phyloP scores from a whole-genome alignment of 1,140 invertebrate genomes.

The Lasaia peninsularis region DNA sequence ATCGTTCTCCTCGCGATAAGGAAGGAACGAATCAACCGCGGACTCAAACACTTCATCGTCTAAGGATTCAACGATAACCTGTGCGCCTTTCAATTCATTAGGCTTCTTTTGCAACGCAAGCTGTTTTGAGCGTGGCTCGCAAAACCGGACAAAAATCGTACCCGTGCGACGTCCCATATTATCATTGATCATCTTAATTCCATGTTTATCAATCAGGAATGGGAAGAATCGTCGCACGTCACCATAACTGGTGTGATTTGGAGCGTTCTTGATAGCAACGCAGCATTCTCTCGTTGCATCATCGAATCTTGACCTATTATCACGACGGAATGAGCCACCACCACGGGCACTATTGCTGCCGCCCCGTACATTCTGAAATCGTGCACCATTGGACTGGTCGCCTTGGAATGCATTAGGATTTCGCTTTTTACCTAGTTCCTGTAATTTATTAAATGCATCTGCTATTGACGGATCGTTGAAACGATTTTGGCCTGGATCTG shows the following conservation, averaged over 20 bases:
- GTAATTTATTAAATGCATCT: slow-evolving; percentile 67
- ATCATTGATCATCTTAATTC: slow-evolving; percentile 91
- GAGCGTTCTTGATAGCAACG: slow-evolving; percentile 84
- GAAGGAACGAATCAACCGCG: slow-evolving; percentile 80
- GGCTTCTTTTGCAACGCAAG: slow-evolving; percentile 82
- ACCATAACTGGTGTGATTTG: slow-evolving; percentile 82
- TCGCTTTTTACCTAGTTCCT: slow-evolving; percentile 78
- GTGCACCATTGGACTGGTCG: slow-evolving; percentile 41
- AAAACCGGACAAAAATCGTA: slow-evolving; percentile 88
- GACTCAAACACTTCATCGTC: slow-evolving; percentile 82
- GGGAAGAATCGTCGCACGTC: slow-evolving; percentile 90
- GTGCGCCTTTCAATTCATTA: slow-evolving; percentile 79
- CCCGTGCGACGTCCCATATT: slow-evolving; percentile 87
- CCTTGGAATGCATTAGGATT: slow-evolving; percentile 80
- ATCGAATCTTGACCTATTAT: slow-evolving; percentile 46
- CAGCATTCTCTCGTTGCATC: slow-evolving; percentile 68
- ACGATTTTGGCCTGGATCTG: slow-evolving; percentile 26
- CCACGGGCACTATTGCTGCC: slow-evolving; percentile 32
- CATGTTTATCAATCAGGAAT: slow-evolving; percentile 87
- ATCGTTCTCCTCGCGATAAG: slow-evolving; percentile 66
- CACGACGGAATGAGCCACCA: slow-evolving; percentile 37
- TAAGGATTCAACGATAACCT: slow-evolving; percentile 79
- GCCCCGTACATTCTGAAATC: slow-evolving; percentile 33
- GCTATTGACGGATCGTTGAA: slow-evolving; percentile 51
- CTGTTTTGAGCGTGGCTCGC: slow-evolving; percentile 81